Conservation (phyloP, 2,888 invertebrate species). For the Hemicrepidius hirtus region DNA sequence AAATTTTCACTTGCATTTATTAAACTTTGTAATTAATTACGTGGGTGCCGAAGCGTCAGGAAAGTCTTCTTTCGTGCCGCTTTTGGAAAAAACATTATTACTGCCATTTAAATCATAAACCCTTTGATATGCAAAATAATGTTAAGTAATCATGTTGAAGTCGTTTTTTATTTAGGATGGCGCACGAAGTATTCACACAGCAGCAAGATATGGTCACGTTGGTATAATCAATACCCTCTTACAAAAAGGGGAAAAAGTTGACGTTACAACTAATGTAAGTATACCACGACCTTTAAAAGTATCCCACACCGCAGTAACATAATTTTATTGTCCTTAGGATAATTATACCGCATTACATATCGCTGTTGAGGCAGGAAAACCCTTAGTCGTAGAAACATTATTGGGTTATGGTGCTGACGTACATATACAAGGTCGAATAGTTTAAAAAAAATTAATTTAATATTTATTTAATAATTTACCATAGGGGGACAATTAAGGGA, state of each 20-base stretch:
- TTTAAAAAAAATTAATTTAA: neutral
- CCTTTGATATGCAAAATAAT: slow-evolving; percentile 50
- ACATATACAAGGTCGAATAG: slow-evolving; percentile 83
- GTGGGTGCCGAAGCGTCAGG: too few relatives aligned
- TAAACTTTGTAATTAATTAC: too few relatives aligned
- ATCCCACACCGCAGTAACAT: slow-evolving; percentile 21
- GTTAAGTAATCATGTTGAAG: slow-evolving; percentile 13
- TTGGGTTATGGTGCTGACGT: slow-evolving; percentile 98
- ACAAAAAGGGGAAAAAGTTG: slow-evolving; percentile 97
- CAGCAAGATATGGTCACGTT: slow-evolving; percentile 97
- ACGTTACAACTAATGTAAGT: slow-evolving; percentile 94
- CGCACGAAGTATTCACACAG: slow-evolving; percentile 97
- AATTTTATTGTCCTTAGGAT: slow-evolving; percentile 77
- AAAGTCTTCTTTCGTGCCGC: too few relatives aligned
- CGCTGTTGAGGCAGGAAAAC: slow-evolving; percentile 95
- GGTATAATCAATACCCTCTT: slow-evolving; percentile 97
- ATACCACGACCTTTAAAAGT: slow-evolving; percentile 37
- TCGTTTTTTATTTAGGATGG: slow-evolving; percentile 81
- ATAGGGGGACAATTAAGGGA: slow-evolving; percentile 89
- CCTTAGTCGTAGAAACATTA: slow-evolving; percentile 95
- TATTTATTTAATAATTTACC: slow-evolving; percentile 15
- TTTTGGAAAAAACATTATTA: too few relatives aligned
- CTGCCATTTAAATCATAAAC: too few relatives aligned
- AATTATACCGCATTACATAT: slow-evolving; percentile 98
- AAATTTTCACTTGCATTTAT: too few relatives aligned